phyloP scores from a whole-genome alignment of 2,113 vertebrate genomes.

The Rana temporaria region DNA sequence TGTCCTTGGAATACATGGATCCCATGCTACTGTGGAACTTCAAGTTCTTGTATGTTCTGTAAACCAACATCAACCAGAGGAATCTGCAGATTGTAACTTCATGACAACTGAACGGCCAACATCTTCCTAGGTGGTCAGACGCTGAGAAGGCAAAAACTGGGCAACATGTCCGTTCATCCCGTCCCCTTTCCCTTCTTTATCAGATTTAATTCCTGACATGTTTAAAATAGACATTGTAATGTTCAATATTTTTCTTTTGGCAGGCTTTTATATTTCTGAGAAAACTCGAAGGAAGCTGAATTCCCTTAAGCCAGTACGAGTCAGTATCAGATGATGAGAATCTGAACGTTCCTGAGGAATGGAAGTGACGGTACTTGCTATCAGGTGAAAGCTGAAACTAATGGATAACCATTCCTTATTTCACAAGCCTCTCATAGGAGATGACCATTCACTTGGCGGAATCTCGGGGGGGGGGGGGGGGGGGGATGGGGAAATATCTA shows the following conservation, averaged over 20 bases:
- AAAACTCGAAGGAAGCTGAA: not conserved
- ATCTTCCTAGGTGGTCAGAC: no score
- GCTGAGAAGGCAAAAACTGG: not conserved
- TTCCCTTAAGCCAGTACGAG: conserved; percentile 6
- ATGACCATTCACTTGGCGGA: no score
- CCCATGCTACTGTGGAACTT: no score
- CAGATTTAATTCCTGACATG: not conserved
- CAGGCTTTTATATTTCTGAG: not conserved
- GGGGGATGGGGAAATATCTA: no score
- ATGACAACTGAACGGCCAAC: no score
- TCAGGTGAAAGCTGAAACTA: conserved; percentile 10
- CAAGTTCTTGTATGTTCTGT: no score
- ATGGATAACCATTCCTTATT: not conserved
- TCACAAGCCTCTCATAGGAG: no score
- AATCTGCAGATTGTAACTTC: no score
- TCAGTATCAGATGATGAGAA: conserved; percentile 32
- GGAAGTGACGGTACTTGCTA: not conserved
- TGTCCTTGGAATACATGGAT: no score
- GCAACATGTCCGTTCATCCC: not conserved
- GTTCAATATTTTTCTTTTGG: not conserved
- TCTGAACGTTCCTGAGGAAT: not conserved
- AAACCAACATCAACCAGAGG: no score
- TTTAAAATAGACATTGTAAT: not conserved
- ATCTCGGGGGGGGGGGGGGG: no score
- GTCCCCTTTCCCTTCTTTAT: not conserved